These are phyloP conservation scores for Kryphioiulus occultus DNA, from an alignment of 2,888 invertebrate species.

Conservation along the genomic window DNA sequence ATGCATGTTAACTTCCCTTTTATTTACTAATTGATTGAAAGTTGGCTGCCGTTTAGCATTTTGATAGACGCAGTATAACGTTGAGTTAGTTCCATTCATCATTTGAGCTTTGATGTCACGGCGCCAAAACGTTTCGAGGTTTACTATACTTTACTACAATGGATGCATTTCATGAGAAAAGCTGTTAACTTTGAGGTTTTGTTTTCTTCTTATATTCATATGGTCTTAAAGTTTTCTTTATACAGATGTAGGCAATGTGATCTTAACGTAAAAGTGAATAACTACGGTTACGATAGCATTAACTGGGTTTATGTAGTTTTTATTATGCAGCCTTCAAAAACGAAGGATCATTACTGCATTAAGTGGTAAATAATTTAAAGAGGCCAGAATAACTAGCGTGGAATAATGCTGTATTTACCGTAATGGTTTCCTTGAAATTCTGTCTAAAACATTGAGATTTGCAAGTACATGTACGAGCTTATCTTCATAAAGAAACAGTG, in stretches of 20 bases:
- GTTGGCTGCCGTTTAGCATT: not conserved
- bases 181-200: no score
- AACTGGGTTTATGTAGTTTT: not conserved
- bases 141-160: not conserved
- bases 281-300: not conserved
- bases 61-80: not conserved
- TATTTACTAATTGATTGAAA: no score
- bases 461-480: no score
- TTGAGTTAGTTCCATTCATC: not conserved
- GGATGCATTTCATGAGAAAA: no score
- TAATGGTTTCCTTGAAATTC: not conserved
- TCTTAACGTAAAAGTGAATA: not conserved
- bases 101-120: not conserved
- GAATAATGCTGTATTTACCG: not conserved
- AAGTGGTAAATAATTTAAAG: not conserved
- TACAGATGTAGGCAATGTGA: no score
- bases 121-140: not conserved
- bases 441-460: no score
- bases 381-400: not conserved
- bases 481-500: not conserved
- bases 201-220: no score
- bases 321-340: not conserved
- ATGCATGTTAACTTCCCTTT: no score
- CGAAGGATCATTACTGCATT: not conserved
- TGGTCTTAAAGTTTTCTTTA: no score